Conservation (phyloP, 92 coral and sea anemone genomes). For the Porites rus region DNA sequence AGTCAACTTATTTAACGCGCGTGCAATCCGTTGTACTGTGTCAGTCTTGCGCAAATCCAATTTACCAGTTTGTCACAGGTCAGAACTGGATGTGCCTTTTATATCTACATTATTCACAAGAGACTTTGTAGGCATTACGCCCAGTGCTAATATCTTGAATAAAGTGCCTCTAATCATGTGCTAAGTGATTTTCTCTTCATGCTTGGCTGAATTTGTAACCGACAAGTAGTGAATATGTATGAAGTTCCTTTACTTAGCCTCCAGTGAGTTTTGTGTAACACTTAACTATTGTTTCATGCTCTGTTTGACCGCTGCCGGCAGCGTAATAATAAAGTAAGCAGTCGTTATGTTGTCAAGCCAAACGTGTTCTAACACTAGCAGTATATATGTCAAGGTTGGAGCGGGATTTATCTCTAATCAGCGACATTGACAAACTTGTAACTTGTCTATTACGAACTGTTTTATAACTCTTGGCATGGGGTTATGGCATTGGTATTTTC, state of each 20-base stretch:
- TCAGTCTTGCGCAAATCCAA: conserved; percentile 7
- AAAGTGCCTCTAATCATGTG: conserved; percentile 31
- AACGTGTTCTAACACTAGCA: not conserved
- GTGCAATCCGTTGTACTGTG: not conserved
- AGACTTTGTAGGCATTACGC: not conserved
- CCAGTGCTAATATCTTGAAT: conserved; percentile 1
- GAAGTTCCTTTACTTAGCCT: conserved; percentile 29
- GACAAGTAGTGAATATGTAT: conserved; percentile 60
- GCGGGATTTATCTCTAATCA: not conserved
- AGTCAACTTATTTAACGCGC: conserved; percentile 9
- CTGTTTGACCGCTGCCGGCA: conserved; percentile 31
- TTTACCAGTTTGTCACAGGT: not conserved
- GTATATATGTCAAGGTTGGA: not conserved
- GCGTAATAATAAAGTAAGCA: conserved; percentile 28
- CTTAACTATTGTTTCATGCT: conserved; percentile 27
- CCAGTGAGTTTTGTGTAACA: conserved; percentile 32
- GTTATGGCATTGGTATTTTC: conserved; percentile 39
- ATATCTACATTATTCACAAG: not conserved
- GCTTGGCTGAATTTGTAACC: conserved; percentile 33
- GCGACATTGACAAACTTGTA: conserved; percentile 29
- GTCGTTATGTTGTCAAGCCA: conserved; percentile 36
- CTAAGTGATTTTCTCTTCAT: conserved; percentile 24
- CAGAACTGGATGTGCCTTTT: not conserved
- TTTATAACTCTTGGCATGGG: conserved; percentile 24
- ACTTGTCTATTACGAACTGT: not conserved